Evolutionary conservation across 1,140 invertebrate species (phyloP), one percentile per base, ranked within the genome.

Genomic region (Tetramorium alpestre): DNA sequence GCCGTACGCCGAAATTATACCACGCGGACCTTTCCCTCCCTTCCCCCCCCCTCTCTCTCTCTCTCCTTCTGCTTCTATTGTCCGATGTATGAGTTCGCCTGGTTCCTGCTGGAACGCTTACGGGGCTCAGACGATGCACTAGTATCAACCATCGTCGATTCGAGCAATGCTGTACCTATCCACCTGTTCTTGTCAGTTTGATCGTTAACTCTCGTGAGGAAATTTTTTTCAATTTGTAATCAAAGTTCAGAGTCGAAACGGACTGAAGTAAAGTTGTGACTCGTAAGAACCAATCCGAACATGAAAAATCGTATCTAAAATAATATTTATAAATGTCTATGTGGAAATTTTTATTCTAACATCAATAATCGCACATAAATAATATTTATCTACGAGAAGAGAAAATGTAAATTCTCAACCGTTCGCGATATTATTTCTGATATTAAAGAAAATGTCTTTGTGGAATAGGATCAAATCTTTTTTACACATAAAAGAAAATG

Each of bases 1-100:
- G 22, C 65, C 47, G 44, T 80, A 51, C 28, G 44, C 28, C 54
- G 67, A 70, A 81, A 81, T 81, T 81, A 81, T 80, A 76, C 73
- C 65, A 16, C n/a, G 47, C 13, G 6, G 75, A 51, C 44, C 54
- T 58, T 58, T 49, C 49, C 60, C 22, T 65, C 33, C 73, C 49
- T 56, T 28, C 49, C 25, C 38, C 18, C 10, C 18, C 38, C 64
- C 44, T 22, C 49, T 69, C 25, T 11, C 69, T 49, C 22, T 62
- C n/a, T 60, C n/a, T 67, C n/a, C 18, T 33, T 76, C 49, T 33
- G 16, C 22, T 28, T 8, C 72, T 85, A 41, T 85, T 64, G 44
- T 44, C 38, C 73, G 16, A 78, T 47, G 6, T 58, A 85, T 77
- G 18, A 47, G n/a, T 41, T 33, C n/a, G 25, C 8, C 47, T 22